Percentiles rank a stretch among this genome's conserved stretches.
phyloP scores from a whole-genome alignment of 2,888 invertebrate species.

The Ommatoiulus sabulosus region DNA sequence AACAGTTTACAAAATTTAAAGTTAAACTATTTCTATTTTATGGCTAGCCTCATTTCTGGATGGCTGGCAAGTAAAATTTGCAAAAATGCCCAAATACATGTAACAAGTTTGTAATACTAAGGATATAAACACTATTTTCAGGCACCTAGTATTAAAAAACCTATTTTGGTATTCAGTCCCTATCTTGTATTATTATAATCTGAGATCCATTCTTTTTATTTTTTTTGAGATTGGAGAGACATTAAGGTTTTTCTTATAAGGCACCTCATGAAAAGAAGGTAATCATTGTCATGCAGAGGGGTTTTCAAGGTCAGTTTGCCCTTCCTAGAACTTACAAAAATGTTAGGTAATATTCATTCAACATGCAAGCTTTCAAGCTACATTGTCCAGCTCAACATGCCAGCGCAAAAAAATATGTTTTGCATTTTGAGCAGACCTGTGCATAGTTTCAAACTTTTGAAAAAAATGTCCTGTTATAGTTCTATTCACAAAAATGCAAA shows the following conservation, averaged over 20 bases:
- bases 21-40: background rate
- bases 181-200: too few relatives aligned
- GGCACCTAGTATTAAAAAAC: too few relatives aligned
- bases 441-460: too few relatives aligned
- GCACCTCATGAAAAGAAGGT: too few relatives aligned
- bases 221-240: too few relatives aligned
- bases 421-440: too few relatives aligned
- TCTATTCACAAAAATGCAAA: too few relatives aligned
- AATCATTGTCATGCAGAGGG: background rate
- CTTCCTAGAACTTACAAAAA: background rate
- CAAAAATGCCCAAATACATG: background rate
- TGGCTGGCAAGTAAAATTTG: background rate
- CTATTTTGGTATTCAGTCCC: too few relatives aligned
- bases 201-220: too few relatives aligned
- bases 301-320: background rate
- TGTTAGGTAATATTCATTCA: too few relatives aligned
- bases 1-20: background rate
- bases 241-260: too few relatives aligned
- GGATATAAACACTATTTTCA: background rate
- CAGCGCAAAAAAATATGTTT: background rate
- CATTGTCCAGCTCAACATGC: background rate
- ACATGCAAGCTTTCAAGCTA: background rate
- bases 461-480: too few relatives aligned
- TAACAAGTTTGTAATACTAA: background rate
- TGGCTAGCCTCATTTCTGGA: conserved; percentile 2